Base-by-base conservation (phyloP, 2,797 vertebrate species). In the Balearica regulorum region DNA sequence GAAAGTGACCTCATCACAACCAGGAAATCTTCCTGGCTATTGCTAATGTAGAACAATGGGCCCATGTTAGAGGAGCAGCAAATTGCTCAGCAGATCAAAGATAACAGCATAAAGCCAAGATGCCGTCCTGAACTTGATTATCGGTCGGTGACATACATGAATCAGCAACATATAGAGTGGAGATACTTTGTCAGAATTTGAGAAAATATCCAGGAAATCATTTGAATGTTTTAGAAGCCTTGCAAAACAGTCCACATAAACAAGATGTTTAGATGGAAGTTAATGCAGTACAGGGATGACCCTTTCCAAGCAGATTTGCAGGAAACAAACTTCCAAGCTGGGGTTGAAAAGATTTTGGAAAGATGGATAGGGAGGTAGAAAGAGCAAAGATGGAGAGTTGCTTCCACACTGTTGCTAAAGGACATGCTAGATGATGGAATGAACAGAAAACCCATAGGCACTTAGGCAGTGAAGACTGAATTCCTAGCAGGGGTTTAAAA, bases 171-270 rank as follows among this genome's bases (percentile, higher is more conserved):
- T 41, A 61, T 19, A 35, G 62, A 88, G 35, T 6, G 5, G 51
- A 65, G 22, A 62, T 35, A 61, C 26, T 72, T 77, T 24, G 77
- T 51, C 43, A 87, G 54, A 75, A 87, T 58, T 82, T 28, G 33
- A 90, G 62, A 94, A 92, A 72, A 79, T 58, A 77, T 43, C 22
- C 22, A 79, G 71, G 35, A 83, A 94, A 79, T 69, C 35, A 87
- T 60, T 70, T 18, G 13, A 82, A 80, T 72, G 31, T 51, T 80
- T 90, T 80, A 48, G 86, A 92, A 87, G 78, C 24, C 49, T 83
- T 54, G 10, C 26, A 66, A 83, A 58, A 39, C 73, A 39, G n/a
- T 57, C 84, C 60, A 55, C 15, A 54, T 35, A 76, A 93, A 62
- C 54, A 62, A 77, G 73, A 82, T 70, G 71, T 39, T 46, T 53